Conservation (phyloP, 2,888 invertebrate genomes). For the Phorcus lineatus region DNA sequence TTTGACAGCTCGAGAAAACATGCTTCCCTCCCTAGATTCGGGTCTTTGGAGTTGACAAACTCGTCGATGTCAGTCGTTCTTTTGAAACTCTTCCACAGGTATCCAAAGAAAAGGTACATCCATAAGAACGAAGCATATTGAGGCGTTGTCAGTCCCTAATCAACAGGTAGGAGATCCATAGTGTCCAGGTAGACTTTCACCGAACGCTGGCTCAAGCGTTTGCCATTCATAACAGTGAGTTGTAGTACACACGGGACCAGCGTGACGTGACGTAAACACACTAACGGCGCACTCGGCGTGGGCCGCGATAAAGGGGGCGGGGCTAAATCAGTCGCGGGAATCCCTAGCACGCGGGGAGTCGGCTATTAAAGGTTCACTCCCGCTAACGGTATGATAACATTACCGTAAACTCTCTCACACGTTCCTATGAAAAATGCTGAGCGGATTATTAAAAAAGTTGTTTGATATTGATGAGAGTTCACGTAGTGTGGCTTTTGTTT, state of each 20-base stretch:
- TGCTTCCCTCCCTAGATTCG: not conserved
- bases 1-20: slow-evolving; percentile 7
- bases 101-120: slow-evolving; percentile 1
- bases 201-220: not conserved
- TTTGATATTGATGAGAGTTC: no score
- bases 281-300: slow-evolving; percentile 11
- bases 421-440: no score
- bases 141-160: not conserved
- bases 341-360: slow-evolving; percentile 11
- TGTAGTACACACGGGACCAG: slow-evolving; percentile 9
- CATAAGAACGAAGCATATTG: slow-evolving; percentile 4
- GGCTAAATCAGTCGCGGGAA: slow-evolving; percentile 11
- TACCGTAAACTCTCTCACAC: not conserved
- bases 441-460: no score
- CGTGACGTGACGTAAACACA: not conserved
- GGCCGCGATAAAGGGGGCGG: slow-evolving; percentile 12
- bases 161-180: slow-evolving; percentile 6
- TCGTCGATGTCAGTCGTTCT: not conserved
- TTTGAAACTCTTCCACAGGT: not conserved
- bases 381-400: slow-evolving; percentile 14
- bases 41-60: not conserved
- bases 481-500: no score
- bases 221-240: slow-evolving; percentile 7
- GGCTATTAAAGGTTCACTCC: slow-evolving; percentile 14
- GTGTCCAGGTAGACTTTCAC: not conserved